Evolutionary conservation across 2,113 vertebrate species (phyloP).

Genomic region (Ia io): DNA sequence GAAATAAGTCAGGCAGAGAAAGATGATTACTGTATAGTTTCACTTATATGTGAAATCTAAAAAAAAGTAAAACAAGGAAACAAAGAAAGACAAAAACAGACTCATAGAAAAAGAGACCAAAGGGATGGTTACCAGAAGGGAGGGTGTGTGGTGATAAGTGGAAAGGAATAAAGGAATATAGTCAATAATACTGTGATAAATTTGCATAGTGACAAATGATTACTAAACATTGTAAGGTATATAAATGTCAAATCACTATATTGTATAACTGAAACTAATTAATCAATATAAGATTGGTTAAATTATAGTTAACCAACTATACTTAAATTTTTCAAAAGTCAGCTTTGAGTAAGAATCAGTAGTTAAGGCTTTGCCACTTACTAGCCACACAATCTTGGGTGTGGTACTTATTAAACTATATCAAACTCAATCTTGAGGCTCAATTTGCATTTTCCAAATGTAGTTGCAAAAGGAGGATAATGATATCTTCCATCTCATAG

Average conservation of each 20-base stretch:
- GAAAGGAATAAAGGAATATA: not conserved
- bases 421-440: not conserved
- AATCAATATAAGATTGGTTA: not conserved
- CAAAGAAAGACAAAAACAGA: not conserved
- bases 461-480: slow-evolving; percentile 6
- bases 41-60: not conserved
- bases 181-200: not conserved
- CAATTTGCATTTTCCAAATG: not conserved
- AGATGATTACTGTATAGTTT: not conserved
- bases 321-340: not conserved
- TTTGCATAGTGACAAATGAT: not conserved
- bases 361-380: not conserved
- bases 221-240: not conserved
- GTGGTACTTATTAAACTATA: not conserved
- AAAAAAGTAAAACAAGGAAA: not conserved
- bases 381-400: not conserved
- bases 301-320: not conserved
- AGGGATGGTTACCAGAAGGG: not conserved
- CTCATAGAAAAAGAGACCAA: not conserved
- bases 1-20: not conserved
- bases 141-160: not conserved
- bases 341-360: not conserved
- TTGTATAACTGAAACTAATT: not conserved
- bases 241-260: not conserved
- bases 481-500: not conserved